phyloP scores from a whole-genome alignment of 2,888 invertebrate genomes.

The Ctena decussata region DNA sequence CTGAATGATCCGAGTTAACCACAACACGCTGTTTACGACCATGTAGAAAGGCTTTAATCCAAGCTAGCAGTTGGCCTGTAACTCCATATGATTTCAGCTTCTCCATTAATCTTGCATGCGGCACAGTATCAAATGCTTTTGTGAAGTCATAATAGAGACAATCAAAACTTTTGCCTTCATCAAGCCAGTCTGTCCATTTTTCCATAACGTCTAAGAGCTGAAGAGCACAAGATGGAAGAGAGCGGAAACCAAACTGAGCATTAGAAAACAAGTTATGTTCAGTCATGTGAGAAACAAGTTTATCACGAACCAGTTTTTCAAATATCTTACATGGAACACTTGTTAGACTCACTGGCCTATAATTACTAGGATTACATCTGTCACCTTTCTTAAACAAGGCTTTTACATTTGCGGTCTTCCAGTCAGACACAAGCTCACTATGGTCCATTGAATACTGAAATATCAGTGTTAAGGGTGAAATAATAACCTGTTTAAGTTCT shows the following conservation, averaged over 20 bases:
- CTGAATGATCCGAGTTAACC: no score
- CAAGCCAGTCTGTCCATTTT: no score
- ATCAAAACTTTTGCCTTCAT: not conserved
- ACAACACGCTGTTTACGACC: no score
- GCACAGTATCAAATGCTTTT: not conserved
- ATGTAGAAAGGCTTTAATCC: no score
- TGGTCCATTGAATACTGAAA: not conserved
- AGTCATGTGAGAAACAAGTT: not conserved
- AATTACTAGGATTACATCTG: not conserved
- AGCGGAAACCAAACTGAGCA: no score
- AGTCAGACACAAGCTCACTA: not conserved
- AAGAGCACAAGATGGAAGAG: no score
- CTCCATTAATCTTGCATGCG: not conserved
- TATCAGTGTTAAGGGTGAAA: no score
- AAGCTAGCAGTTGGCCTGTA: no score
- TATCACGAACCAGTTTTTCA: not conserved
- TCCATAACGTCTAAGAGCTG: no score
- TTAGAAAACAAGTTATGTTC: not conserved
- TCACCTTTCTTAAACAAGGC: not conserved
- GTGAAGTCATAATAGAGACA: not conserved
- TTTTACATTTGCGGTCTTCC: not conserved
- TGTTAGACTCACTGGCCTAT: not conserved
- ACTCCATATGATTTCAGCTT: not conserved
- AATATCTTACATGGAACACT: not conserved
- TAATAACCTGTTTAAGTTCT: no score